Conservation (phyloP, 2,113 vertebrate species). For the Pampusana beccarii region DNA sequence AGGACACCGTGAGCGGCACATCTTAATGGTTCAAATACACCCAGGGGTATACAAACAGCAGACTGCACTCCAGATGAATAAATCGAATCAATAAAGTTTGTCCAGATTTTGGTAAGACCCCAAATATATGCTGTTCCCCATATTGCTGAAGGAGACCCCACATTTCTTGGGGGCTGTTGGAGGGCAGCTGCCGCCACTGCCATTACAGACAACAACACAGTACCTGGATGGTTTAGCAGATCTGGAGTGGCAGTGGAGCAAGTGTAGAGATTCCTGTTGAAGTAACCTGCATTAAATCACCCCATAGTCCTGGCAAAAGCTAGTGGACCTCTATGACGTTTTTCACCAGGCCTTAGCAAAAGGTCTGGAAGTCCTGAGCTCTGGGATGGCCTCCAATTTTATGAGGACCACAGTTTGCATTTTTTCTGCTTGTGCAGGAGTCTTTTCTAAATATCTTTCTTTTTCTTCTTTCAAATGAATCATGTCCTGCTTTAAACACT, state of each 20-base stretch:
- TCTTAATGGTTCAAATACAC: not conserved
- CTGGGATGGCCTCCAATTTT: not conserved
- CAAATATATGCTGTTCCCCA: not conserved
- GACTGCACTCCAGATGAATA: not conserved
- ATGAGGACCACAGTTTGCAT: not conserved
- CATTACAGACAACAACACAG: not conserved
- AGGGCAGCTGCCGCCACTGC: not conserved
- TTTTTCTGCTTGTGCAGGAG: not conserved
- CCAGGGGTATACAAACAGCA: not conserved
- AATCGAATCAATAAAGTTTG: not conserved
- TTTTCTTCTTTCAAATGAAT: not conserved
- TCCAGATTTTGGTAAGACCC: not conserved
- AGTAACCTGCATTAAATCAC: not conserved
- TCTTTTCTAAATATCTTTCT: not conserved
- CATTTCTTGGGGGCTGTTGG: not conserved
- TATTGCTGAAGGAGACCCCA: not conserved
- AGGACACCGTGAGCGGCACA: not conserved
- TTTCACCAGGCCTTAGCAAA: not conserved
- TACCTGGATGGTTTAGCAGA: not conserved
- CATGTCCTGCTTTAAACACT: not conserved
- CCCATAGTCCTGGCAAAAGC: not conserved
- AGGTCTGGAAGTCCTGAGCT: not conserved
- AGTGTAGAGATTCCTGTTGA: not conserved
- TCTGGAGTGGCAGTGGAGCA: not conserved
- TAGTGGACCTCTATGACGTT: not conserved